Percentiles rank a stretch among this genome's conserved stretches.
These are phyloP conservation scores for Amphiduros pacificus DNA, from an alignment of 2,888 invertebrate genomes.

Conservation along the genomic window DNA sequence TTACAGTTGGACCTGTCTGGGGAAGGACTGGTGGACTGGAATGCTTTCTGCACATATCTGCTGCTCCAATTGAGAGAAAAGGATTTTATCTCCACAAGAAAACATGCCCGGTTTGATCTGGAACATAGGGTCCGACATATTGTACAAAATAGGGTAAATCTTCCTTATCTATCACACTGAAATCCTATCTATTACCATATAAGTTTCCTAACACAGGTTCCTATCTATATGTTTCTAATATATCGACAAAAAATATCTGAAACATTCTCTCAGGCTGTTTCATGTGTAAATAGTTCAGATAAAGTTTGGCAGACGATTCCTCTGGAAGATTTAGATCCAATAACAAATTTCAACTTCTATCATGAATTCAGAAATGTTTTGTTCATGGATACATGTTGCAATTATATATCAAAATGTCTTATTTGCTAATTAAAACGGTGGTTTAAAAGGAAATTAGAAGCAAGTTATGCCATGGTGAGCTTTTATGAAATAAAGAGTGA, in stretches of 20 bases:
- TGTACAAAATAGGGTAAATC: constrained; percentile 54
- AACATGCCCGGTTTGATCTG: constrained; percentile 50
- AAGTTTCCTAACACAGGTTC: too few species aligned
- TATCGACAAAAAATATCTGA: too few species aligned
- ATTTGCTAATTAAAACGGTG: too few species aligned
- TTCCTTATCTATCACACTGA: too few species aligned
- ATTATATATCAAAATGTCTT: neutral
- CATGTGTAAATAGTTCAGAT: too few species aligned
- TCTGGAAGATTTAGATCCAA: neutral
- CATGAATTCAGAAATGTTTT: neutral
- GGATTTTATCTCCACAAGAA: constrained; percentile 53
- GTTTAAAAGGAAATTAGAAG: too few species aligned
- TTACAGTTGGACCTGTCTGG: constrained; percentile 56
- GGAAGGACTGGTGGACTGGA: constrained; percentile 59
- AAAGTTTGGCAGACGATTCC: too few species aligned
- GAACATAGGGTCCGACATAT: constrained; percentile 56
- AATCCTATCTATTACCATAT: too few species aligned
- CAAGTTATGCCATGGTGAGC: too few species aligned
- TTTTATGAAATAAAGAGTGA: too few species aligned
- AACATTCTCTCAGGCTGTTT: too few species aligned
- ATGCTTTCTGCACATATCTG: constrained; percentile 58
- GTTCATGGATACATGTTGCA: neutral
- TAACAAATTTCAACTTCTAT: neutral
- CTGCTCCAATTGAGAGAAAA: constrained; percentile 56
- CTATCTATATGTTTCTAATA: too few species aligned